These are phyloP conservation scores for Drosophila rellima DNA, from an alignment of 2,888 invertebrate genomes.

Conservation along the genomic window DNA sequence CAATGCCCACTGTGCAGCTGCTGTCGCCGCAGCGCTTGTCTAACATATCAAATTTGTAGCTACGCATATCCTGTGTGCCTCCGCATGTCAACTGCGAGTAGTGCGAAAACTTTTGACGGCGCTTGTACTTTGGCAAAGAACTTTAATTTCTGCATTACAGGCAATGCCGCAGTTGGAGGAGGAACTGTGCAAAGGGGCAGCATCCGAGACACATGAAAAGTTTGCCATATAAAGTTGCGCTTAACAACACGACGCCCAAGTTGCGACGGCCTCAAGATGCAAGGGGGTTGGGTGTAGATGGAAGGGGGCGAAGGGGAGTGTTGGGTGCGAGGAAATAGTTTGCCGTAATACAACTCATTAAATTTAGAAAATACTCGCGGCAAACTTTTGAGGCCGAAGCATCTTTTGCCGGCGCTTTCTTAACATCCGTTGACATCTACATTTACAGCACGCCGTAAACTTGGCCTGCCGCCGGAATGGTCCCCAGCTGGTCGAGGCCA, in stretches of 20 bases:
- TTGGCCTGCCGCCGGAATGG: slow-evolving; percentile 42
- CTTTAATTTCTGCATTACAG: slow-evolving; percentile 77
- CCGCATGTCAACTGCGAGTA: slow-evolving; percentile 72
- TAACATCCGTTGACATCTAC: slow-evolving; percentile 78
- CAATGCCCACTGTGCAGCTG: slow-evolving; percentile 36
- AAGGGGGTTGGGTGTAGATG: neutral
- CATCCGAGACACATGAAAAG: slow-evolving; percentile 64
- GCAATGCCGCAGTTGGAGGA: slow-evolving; percentile 3
- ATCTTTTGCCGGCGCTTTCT: slow-evolving; percentile 52
- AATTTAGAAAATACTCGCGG: slow-evolving; percentile 77
- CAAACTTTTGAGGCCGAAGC: slow-evolving; percentile 54
- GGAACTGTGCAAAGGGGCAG: neutral
- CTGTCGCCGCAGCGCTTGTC: slow-evolving; percentile 66
- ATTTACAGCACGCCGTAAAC: slow-evolving; percentile 63
- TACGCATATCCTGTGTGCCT: slow-evolving; percentile 73
- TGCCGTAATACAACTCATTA: slow-evolving; percentile 77
- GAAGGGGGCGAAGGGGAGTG: neutral
- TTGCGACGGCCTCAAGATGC: slow-evolving; percentile 24
- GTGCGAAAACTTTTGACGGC: slow-evolving; percentile 66
- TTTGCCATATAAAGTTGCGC: slow-evolving; percentile 72
- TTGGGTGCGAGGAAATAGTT: slow-evolving; percentile 46
- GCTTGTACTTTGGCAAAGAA: slow-evolving; percentile 76
- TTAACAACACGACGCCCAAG: slow-evolving; percentile 69
- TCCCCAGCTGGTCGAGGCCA: slow-evolving; percentile 26
- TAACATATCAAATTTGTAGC: slow-evolving; percentile 81